Percentiles rank a stretch among this genome's conserved stretches.
Conservation (phyloP, 2,797 vertebrate genomes). For the Cheirogaleus major region DNA sequence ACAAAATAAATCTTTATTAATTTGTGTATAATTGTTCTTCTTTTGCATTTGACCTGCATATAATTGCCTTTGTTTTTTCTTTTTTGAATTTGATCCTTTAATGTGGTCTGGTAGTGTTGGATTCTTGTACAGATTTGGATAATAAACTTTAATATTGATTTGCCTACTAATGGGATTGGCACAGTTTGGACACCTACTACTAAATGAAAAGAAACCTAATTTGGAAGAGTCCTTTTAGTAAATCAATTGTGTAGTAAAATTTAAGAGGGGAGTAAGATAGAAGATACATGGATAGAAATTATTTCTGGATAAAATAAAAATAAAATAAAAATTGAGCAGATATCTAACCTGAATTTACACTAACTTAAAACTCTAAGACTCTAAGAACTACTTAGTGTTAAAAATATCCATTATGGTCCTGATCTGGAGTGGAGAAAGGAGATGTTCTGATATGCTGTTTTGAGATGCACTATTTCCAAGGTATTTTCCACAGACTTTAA, state of each 20-base stretch:
- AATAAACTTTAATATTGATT: constrained; percentile 2
- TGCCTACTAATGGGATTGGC: background rate
- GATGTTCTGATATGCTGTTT: background rate
- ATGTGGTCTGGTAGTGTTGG: background rate
- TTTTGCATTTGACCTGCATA: background rate
- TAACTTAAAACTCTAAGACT: background rate
- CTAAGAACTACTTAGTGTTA: background rate
- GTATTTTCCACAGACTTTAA: background rate
- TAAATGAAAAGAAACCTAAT: background rate
- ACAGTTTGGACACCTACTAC: background rate
- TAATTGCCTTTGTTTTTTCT: background rate
- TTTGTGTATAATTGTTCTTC: background rate
- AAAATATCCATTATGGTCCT: background rate
- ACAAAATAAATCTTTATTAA: background rate
- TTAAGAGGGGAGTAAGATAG: background rate
- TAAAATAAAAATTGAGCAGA: background rate
- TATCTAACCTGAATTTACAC: background rate
- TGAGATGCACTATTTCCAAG: background rate
- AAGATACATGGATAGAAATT: background rate
- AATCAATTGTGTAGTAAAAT: background rate
- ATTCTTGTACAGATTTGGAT: background rate
- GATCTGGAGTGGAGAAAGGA: background rate
- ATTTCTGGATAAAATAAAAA: background rate
- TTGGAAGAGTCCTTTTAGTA: background rate
- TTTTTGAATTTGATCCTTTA: background rate